Evolutionary conservation across 2,888 invertebrate genomes (phyloP), one percentile per base, ranked within the genome.

Genomic region (Metacarcinus magister): DNA sequence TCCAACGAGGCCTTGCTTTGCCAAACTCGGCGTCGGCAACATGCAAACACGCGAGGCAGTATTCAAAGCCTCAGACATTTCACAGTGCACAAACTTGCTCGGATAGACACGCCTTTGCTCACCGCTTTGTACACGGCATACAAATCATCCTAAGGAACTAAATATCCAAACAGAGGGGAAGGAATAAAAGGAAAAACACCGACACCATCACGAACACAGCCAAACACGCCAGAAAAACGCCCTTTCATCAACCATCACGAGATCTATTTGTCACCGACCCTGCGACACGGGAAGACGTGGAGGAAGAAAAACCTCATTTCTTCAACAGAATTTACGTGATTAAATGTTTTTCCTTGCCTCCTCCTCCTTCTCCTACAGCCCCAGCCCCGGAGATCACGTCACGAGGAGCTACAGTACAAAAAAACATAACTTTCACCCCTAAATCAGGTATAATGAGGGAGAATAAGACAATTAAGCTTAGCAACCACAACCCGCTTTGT

Each of bases 231-330:
- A 82, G 91, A 91, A 46, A 48, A 44, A 44, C 91, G 44, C 28
- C 91, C 91, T 91, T 91, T 91, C 91, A 91, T 91, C 91, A 91
- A 48, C 44, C 28, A 48, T 91, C 91, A 46, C 91, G 91, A 48
- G 91, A 91, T 91, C 46, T 91, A 91, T 91, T 91, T 91, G 91
- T 91, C 91, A 91, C 91, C 91, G 44, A 44, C 91, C 44, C 46
- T 32, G 32, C 82, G 82, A 82, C 82, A 82, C 82, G 82, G 32
- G 32, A 82, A 82, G 32, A 82, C 32, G 32, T 32, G 32, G 48
- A 28, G 28, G 92, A n/a, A 48, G 54, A 48, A 28, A 92, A 44
- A 91, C 19, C 32, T 23, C 28, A 16, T 82, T 82, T 82, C 82
- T 82, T 82, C 82, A 82, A 82, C 32, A 32, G 32, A 82, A 82